Conservation (phyloP, 1,140 invertebrate genomes). For the Campoletis sonorensis region DNA sequence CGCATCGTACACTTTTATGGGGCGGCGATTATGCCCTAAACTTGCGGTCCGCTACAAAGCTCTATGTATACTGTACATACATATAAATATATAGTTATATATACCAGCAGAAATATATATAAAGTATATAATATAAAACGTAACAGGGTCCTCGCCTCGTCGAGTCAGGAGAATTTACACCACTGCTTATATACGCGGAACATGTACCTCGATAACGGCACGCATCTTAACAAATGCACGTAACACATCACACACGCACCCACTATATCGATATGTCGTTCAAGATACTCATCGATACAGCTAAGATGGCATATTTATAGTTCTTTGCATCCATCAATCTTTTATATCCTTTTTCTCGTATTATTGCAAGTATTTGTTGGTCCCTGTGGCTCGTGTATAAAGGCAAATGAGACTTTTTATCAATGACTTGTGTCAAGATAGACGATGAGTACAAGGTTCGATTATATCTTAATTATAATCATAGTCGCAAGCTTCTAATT, state of each 20-base stretch:
- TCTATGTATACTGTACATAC: constrained; percentile 14
- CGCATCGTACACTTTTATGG: constrained; percentile 74
- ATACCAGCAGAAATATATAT: not conserved
- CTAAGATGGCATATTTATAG: constrained; percentile 1
- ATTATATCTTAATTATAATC: no score
- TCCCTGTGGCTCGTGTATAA: no score
- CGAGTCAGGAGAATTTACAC: constrained; percentile 12
- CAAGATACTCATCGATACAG: not conserved
- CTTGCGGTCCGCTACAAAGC: constrained; percentile 49
- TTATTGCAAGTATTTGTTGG: no score
- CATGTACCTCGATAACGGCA: constrained; percentile 13
- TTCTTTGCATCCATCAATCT: no score
- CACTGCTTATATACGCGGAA: constrained; percentile 1
- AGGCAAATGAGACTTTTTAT: no score
- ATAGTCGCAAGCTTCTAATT: no score
- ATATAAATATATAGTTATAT: constrained; percentile 40
- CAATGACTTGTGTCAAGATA: no score
- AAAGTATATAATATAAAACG: not conserved
- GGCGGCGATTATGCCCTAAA: constrained; percentile 72
- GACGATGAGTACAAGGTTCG: no score
- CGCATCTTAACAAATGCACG: not conserved
- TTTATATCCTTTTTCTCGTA: no score
- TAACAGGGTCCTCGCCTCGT: not conserved
- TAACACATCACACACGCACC: not conserved
- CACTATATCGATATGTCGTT: not conserved